Evolutionary conservation across 2,888 invertebrate species (phyloP), one percentile per base, ranked within the genome.

Genomic region (Serripes groenlandicus): DNA sequence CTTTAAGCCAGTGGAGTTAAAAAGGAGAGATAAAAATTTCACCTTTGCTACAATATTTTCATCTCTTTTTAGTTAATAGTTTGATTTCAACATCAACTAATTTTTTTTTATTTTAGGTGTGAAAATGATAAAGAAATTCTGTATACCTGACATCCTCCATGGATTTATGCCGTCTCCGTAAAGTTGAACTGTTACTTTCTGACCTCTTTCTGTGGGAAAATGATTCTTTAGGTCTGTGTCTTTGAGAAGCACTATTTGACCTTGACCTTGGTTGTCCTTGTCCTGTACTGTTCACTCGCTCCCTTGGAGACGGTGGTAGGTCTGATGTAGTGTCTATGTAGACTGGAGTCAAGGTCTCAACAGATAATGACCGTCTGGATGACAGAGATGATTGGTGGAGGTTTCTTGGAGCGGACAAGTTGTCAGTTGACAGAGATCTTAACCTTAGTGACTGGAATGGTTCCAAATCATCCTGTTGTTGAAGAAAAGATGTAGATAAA

Each of bases 281-380:
- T 9, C 76, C 3, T 15, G 30, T 37, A 56, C 69, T 79, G 35
- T 71, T 64, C 11, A 58, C 7, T 52, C 76, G 69, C 7, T 66
- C 71, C 37, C 73, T 23, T 26, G 79, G 75, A 11, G 81, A 81
- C 23, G 81, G 58, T 11, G 80, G 73, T 23, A 83, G 80, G 52
- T 83, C 82, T 54, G 81, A 80, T 15, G 80, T 74, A 34, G 78
- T 80, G 60, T 87, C 84, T 35, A 84, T 82, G 69, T 83, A 78
- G 11, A 87, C 83, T 66, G 87, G 85, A 18, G 78, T 78, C 9
- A 87, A 32, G 11, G 83, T 80, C 56, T 85, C 85, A 28, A 69
- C 60, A 32, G 87, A 81, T 54, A 83, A 37, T 0, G 85, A 80
- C 28, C 81, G 73, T 64, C 76, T 73, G 18, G 86, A 81, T 76